phyloP scores from a whole-genome alignment of 2,113 vertebrate species.

The Desmodus rotundus region DNA sequence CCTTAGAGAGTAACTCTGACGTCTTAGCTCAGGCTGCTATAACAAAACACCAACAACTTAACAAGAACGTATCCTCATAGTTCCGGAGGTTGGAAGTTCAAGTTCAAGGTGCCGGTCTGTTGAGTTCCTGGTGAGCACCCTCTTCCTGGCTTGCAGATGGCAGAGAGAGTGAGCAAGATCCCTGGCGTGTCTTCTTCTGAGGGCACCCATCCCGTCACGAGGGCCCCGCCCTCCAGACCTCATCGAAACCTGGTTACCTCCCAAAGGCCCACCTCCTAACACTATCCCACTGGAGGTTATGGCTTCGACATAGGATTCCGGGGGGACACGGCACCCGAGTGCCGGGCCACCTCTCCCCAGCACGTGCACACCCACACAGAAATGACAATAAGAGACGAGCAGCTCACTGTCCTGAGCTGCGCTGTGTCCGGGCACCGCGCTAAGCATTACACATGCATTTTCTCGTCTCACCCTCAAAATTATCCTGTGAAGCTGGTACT shows the following conservation, averaged over 20 bases:
- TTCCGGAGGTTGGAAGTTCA: background rate
- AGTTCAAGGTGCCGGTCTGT: background rate
- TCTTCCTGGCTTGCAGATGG: background rate
- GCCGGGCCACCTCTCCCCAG: background rate
- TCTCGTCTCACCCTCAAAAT: background rate
- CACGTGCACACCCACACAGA: background rate
- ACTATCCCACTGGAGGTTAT: background rate
- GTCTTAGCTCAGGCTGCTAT: background rate
- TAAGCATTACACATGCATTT: background rate
- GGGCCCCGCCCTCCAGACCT: background rate
- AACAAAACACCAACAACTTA: background rate
- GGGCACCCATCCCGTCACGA: background rate
- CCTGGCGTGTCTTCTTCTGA: background rate
- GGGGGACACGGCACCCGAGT: background rate
- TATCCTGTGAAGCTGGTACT: background rate
- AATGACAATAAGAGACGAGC: background rate
- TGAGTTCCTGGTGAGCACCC: background rate
- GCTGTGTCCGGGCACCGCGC: accelerated
- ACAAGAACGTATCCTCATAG: background rate
- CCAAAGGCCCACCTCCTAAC: background rate
- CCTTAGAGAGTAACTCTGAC: background rate
- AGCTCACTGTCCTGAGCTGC: background rate
- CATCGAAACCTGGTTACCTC: background rate
- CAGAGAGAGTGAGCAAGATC: background rate
- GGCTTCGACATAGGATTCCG: background rate